Evolutionary conservation across 2,797 vertebrate genomes (phyloP), one percentile per base, ranked within the genome.

Genomic region (Leucoraja ocellata): DNA sequence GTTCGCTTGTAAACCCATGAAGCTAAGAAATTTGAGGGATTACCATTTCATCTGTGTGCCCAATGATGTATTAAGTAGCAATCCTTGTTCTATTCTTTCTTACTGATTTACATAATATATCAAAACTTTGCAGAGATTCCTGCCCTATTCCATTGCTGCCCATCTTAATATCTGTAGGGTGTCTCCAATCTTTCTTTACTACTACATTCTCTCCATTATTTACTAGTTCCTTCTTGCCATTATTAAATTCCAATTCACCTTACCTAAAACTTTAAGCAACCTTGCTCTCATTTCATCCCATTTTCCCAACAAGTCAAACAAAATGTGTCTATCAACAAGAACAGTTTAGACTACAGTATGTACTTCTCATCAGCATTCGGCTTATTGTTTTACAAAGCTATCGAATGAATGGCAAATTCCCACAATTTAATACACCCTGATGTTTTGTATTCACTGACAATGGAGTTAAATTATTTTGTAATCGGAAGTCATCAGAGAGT

Each of bases 321-420:
- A 65, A 88, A 36, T 88, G 63, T 3, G 36, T 88, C 63, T 21
- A 46, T 9, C 71, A 91, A 91, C 68, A 92, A 54, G 36, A 68
- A 58, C 4, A 76, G 39, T 9, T 54, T 92, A 73, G 46, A 76
- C 74, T 92, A 54, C 46, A 54, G 46, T 54, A 23, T 92, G 39
- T 39, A 76, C 71, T 54, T 76, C 73, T 73, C 71, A 92, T 92
- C 90, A 76, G 71, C 73, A 58, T 92, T 58, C 74, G 76, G 23
- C 36, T 92, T 92, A 18, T 39, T 92, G 32, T 46, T 92, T 92
- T 74, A 25, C 14, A 76, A 23, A 76, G 46, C 39, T 46, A 58
- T 73, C 54, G 46, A 76, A 92, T 92, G 23, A 92, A 92, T 58
- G 10, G 90, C 21, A 68, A 92, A 92, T n/a, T 46, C 71, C 14